These are phyloP conservation scores for Channallabes apus DNA, from an alignment of 2,797 vertebrate genomes.

Conservation along the genomic window DNA sequence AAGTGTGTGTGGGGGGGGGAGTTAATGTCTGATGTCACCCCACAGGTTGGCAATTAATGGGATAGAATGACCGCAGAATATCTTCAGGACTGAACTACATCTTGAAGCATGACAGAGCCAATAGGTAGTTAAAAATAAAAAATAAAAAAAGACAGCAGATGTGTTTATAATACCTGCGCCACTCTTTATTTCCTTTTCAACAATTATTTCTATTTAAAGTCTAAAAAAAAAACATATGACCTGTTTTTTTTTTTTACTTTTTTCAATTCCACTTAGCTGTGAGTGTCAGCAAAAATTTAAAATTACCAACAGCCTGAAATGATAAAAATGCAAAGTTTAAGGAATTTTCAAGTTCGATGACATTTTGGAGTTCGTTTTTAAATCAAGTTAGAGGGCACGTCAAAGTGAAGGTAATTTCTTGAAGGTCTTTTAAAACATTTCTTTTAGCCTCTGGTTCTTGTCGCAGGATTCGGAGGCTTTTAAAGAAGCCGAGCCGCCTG, in stretches of 20 bases:
- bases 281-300: neutral
- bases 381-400: neutral
- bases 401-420: neutral
- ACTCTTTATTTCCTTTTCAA: conserved; percentile 14
- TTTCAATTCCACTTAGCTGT: neutral
- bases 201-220: neutral
- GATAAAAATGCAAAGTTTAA: neutral
- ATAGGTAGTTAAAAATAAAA: conserved; percentile 51
- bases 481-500: neutral
- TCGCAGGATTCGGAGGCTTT: neutral
- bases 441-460: neutral
- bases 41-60: neutral
- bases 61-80: neutral
- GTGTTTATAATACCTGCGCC: conserved; percentile 48
- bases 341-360: neutral
- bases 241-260: neutral
- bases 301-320: neutral
- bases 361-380: neutral
- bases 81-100: neutral
- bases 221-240: neutral
- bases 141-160: conserved; percentile 56
- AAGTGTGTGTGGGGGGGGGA: no score
- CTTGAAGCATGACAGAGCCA: neutral
- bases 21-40: neutral
- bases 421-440: conserved; percentile 3